Conservation (phyloP, 2,113 vertebrate species). For the Strix uralensis region DNA sequence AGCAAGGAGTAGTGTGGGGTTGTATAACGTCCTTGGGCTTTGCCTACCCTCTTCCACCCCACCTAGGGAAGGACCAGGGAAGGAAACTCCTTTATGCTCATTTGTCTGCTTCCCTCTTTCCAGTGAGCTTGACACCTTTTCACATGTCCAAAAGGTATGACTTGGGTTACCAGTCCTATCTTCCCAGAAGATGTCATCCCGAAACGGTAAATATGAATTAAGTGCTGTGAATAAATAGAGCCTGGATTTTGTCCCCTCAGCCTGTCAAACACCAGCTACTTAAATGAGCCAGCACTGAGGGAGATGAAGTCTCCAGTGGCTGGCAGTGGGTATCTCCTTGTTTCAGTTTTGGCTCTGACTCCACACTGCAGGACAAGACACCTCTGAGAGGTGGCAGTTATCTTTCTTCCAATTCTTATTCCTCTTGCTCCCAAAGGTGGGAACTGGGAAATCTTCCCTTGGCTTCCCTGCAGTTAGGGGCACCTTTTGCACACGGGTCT, state of each 20-base stretch:
- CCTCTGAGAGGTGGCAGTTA: not conserved
- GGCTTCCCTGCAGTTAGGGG: not conserved
- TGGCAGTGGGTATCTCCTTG: not conserved
- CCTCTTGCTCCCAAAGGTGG: not conserved
- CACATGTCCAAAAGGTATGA: not conserved
- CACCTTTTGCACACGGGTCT: not conserved
- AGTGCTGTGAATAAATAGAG: not conserved
- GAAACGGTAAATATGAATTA: not conserved
- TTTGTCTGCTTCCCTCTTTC: not conserved
- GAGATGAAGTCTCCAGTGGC: not conserved
- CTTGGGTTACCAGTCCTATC: not conserved
- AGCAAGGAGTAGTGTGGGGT: not conserved
- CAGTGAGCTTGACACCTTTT: not conserved
- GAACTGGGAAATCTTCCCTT: not conserved
- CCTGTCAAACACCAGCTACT: not conserved
- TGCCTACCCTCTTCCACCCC: not conserved
- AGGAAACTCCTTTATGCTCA: fast-evolving
- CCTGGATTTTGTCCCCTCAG: not conserved
- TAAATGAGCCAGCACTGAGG: not conserved
- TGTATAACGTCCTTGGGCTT: not conserved
- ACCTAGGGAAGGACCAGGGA: not conserved
- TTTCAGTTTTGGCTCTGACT: not conserved
- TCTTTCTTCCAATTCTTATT: not conserved
- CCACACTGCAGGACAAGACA: not conserved
- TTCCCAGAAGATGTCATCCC: not conserved